Evolutionary conservation across 2,888 invertebrate species (phyloP).

Genomic region (Nyleta sp.): DNA sequence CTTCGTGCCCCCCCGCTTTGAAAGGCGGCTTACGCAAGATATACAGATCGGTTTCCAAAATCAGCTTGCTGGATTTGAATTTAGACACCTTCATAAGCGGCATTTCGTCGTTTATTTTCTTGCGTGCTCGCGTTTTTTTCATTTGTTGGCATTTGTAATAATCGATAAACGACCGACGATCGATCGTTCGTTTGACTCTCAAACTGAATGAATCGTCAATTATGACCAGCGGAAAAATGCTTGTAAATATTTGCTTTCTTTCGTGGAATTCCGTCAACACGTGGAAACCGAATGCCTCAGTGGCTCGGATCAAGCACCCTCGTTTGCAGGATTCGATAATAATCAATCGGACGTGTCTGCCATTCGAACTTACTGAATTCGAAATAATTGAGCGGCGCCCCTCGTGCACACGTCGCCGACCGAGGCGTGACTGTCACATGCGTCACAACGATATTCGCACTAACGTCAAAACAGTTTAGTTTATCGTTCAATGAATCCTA

Average conservation of each 20-base stretch:
- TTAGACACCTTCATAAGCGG: too few relatives aligned
- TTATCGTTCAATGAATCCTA: conserved; percentile 45
- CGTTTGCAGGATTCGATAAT: conserved; percentile 79
- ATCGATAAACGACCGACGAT: too few relatives aligned
- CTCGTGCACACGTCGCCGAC: conserved; percentile 42
- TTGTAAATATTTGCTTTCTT: conserved; percentile 44
- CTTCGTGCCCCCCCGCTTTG: conserved; percentile 61
- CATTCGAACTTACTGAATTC: conserved; percentile 79
- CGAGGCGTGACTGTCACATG: conserved; percentile 66
- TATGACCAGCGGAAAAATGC: too few relatives aligned
- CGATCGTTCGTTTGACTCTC: too few relatives aligned
- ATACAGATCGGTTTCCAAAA: conserved; percentile 68
- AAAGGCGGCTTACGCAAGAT: conserved; percentile 55
- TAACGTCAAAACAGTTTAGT: conserved; percentile 63
- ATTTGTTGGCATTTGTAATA: too few relatives aligned
- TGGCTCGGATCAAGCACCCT: conserved; percentile 75
- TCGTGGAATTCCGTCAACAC: conserved; percentile 38
- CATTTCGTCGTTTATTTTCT: too few relatives aligned
- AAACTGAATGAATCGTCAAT: too few relatives aligned
- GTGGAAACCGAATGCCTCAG: conserved; percentile 67
- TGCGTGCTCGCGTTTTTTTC: too few relatives aligned
- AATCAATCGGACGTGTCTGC: conserved; percentile 79
- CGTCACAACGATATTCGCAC: conserved; percentile 58
- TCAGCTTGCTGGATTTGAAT: conserved; percentile 59
- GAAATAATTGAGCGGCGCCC: conserved; percentile 76